A percentile compares a stretch with the other conserved stretches of the same genome.
These are phyloP conservation scores for Lepidurus packardi DNA, from an alignment of 1,140 invertebrate species.

Conservation along the genomic window DNA sequence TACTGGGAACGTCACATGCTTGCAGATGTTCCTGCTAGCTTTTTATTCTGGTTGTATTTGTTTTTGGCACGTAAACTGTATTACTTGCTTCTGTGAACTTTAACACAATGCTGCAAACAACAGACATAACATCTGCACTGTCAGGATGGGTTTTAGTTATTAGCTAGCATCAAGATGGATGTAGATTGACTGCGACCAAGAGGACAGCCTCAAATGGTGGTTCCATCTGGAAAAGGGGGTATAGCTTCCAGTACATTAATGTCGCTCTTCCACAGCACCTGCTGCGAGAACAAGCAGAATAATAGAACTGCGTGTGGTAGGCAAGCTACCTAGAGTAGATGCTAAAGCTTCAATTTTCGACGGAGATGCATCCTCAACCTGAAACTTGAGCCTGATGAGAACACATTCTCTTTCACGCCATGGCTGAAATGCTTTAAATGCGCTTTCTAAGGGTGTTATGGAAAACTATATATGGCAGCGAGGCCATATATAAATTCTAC, in stretches of 20 bases:
- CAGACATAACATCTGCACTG: neutral
- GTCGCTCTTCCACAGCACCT: too few relatives aligned
- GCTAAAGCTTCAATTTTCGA: too few relatives aligned
- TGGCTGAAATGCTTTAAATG: too few relatives aligned
- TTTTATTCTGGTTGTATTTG: neutral
- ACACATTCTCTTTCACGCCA: too few relatives aligned
- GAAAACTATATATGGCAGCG: too few relatives aligned
- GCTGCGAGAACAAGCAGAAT: too few relatives aligned
- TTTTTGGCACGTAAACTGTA: neutral
- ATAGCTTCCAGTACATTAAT: neutral
- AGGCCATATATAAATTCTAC: too few relatives aligned
- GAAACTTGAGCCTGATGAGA: too few relatives aligned
- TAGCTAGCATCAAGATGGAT: constrained; percentile 9
- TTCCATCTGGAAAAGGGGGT: neutral
- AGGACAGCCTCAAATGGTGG: neutral
- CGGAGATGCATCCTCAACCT: too few relatives aligned
- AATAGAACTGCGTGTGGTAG: too few relatives aligned
- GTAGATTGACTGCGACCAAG: constrained; percentile 5
- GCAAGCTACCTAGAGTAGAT: too few relatives aligned
- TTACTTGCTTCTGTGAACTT: neutral
- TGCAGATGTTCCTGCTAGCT: neutral
- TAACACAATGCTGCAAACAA: neutral
- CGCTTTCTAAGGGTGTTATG: too few relatives aligned
- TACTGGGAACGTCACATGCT: neutral
- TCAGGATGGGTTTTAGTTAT: neutral